Evolutionary conservation across 2,888 invertebrate genomes (phyloP).

Genomic region (Tuta absoluta): DNA sequence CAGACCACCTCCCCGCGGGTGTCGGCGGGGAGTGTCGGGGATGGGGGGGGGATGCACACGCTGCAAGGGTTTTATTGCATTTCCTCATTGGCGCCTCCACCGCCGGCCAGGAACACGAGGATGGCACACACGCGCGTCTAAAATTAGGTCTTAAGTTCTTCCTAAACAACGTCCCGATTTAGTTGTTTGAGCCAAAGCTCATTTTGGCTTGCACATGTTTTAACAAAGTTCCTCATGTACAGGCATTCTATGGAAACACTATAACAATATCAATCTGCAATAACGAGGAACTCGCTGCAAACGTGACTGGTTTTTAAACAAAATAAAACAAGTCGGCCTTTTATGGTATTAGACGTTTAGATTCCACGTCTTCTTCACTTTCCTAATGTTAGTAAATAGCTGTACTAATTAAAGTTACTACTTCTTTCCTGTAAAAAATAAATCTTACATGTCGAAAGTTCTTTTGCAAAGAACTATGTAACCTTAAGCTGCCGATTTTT

Average conservation of each 20-base stretch:
- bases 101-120: neutral
- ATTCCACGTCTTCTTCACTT: too few species aligned
- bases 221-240: neutral
- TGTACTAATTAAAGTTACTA: too few species aligned
- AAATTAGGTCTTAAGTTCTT: slow-evolving; percentile 12
- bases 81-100: slow-evolving; percentile 30
- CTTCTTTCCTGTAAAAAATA: too few species aligned
- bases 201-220: neutral
- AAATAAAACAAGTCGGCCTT: too few species aligned
- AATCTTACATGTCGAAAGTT: too few species aligned
- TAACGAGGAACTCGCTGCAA: too few species aligned
- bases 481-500: too few species aligned
- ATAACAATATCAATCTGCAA: too few species aligned
- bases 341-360: too few species aligned
- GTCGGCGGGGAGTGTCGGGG: slow-evolving; percentile 20
- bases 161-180: slow-evolving; percentile 4
- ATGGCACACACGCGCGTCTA: neutral
- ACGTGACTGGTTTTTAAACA: too few species aligned
- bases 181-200: slow-evolving; percentile 1
- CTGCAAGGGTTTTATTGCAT: slow-evolving; percentile 41
- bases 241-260: neutral
- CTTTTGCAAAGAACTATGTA: too few species aligned
- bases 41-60: slow-evolving; percentile 39
- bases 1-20: slow-evolving; percentile 11
- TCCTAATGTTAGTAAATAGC: too few species aligned